Base-by-base conservation (phyloP, 2,888 invertebrate genomes). In the Scaptomyza reducta region DNA sequence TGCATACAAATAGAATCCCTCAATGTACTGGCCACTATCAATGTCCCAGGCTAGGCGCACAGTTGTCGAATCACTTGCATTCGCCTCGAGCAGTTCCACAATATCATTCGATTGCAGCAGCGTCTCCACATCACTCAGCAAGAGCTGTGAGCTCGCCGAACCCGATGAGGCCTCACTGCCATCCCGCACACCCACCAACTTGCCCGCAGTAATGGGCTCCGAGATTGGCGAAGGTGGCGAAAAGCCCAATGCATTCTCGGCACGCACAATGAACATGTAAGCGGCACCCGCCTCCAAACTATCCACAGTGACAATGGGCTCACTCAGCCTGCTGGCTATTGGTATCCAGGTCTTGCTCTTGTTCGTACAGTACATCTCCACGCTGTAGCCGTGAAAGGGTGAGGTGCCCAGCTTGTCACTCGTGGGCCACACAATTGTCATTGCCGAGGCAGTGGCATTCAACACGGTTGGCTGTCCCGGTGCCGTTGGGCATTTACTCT, bases 191-290 rank as follows among this genome's bases (percentile, higher is more conserved):
- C 81, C 82, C 46, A 90, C 76, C 65, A 89, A 77, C 53, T 89
- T 84, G 31, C 93, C 95, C 22, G 95, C 93, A 50, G 94, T 94
- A 63, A 95, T 92, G n/a, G 94, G 93, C 83, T 96, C 96, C 1
- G 97, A 97, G 46, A 95, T 92, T 54, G 94, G 93, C 77, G 97
- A 97, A 4, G 98, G 97, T 11, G 95, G 95, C 3, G 97, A 97
- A 64, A 95, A 90, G 10, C 96, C 96, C 90, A 97, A 96, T 3
- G 95, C 95, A 92, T 98, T 98, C 92, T 97, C 96, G 0, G 98
- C 97, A 69, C 96, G 93, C 13, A 98, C 95, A 69, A 98, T 93
- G 92, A 98, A 98, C 91, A 96, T 95, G 90, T 98, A 98, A 11
- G 95, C 95, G 14, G 96, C 94, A 51, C 96, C 96, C 31, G 95